Evolutionary conservation across 1,140 invertebrate genomes (phyloP), one percentile per base, ranked within the genome.

Genomic region (Macrostomum lignano): DNA sequence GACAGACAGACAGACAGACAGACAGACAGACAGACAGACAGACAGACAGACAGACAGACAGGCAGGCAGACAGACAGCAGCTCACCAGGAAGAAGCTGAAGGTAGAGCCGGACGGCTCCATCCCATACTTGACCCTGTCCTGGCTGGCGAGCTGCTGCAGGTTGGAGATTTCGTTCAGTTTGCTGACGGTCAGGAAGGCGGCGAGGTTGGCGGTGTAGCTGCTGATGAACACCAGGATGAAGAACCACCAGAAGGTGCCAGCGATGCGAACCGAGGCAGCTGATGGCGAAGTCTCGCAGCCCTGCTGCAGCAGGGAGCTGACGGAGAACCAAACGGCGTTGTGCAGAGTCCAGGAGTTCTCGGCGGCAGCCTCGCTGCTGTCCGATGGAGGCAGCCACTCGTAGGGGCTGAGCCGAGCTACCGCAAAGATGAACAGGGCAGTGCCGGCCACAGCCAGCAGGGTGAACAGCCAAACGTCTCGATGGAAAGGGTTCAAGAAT

Each of bases 161-260:
- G 7, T 47, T 48, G 24, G 50, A 44, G 17, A 55, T 49, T 2
- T 51, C 51, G 15, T 39, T 6, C 32, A 38, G 23, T 21, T 31
- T 38, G n/a, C 25, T 78, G 9, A 91, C 79, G 0, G 82, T 91
- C n/a, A 91, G 63, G 51, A 91, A 86, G 2, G 82, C 82, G 2
- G 79, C 79, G 38, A 91, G 58, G 60, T 91, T 91, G 3, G 82
- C 82, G 1, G 82, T 91, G 52, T 82, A 84, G 14, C 77, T 81
- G 0, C 77, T 81, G 32, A 88, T 76, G 47, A 91, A 82, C 48
- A 91, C 88, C 17, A 91, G 64, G 0, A 78, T 86, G 60, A 91
- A 91, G 55, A 91, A 84, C 76, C 81, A 88, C 82, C 81, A 88
- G 17, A 25, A 19, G 17, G 32, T 25, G 11, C 19, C 36, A 3